Percentiles rank a stretch among this genome's conserved stretches.
These are phyloP conservation scores for Epinotia ramella DNA, from an alignment of 2,888 invertebrate genomes.

Conservation along the genomic window DNA sequence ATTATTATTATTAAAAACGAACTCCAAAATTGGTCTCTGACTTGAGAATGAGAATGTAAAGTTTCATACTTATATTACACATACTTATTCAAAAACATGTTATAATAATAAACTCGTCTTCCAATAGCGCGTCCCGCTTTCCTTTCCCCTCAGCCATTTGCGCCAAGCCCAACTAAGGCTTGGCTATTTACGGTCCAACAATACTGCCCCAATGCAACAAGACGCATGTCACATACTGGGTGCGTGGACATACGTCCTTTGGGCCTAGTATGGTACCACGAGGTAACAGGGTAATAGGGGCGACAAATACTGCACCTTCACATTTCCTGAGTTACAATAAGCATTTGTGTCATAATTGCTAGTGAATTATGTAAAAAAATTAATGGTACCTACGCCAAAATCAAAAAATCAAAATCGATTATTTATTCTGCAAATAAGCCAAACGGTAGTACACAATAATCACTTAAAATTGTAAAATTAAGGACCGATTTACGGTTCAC, in stretches of 20 bases:
- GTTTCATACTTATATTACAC: too few species aligned
- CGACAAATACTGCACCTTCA: constrained; percentile 7
- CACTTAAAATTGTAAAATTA: too few species aligned
- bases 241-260: not conserved
- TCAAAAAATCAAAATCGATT: too few species aligned
- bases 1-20: too few species aligned
- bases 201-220: not conserved
- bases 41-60: too few species aligned
- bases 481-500: too few species aligned
- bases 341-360: not conserved
- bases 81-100: too few species aligned
- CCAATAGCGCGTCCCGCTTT: not conserved
- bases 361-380: not conserved
- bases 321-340: constrained; percentile 9
- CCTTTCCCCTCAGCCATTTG: not conserved
- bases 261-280: not conserved
- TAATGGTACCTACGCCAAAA: too few species aligned
- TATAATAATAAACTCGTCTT: not conserved
- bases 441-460: too few species aligned
- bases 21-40: too few species aligned
- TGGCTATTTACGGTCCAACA: constrained; percentile 12
- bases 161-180: constrained; percentile 7
- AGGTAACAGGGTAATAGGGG: constrained; percentile 2
- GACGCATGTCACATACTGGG: not conserved
- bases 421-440: too few species aligned